phyloP scores from a whole-genome alignment of 2,113 vertebrate genomes.

The Aspiorhynchus laticeps region DNA sequence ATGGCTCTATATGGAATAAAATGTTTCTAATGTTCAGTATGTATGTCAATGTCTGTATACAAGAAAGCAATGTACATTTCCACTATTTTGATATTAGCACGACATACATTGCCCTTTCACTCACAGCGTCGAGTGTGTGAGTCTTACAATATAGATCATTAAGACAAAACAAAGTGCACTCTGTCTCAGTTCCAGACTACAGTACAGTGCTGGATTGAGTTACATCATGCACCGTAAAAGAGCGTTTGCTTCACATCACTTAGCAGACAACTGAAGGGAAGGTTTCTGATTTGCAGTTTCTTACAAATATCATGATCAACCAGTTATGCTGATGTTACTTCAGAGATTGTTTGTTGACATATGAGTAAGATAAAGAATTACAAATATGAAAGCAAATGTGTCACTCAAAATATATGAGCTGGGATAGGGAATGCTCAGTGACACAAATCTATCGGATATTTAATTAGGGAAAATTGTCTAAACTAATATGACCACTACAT shows the following conservation, averaged over 20 bases:
- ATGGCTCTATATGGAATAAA: neutral
- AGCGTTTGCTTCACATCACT: neutral
- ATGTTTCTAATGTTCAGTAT: neutral
- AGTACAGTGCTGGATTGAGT: slow-evolving; percentile 24
- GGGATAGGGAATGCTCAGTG: neutral
- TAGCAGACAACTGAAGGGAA: neutral
- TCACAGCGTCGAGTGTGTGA: neutral
- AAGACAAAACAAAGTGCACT: slow-evolving; percentile 49
- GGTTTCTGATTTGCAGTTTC: neutral
- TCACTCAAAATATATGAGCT: neutral
- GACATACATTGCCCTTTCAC: neutral
- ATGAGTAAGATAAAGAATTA: neutral
- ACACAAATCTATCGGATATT: neutral
- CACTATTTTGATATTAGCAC: neutral
- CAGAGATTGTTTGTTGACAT: neutral
- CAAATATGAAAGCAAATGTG: neutral
- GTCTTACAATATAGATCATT: slow-evolving; percentile 34
- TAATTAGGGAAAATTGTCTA: neutral
- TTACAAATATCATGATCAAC: neutral
- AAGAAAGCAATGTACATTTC: neutral
- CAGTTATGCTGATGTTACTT: neutral
- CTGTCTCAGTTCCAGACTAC: slow-evolving; percentile 45
- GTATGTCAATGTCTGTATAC: neutral
- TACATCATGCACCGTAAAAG: slow-evolving; percentile 27
- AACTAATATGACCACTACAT: neutral